Conservation (phyloP, 1,140 invertebrate species). For the Manduca sexta region DNA sequence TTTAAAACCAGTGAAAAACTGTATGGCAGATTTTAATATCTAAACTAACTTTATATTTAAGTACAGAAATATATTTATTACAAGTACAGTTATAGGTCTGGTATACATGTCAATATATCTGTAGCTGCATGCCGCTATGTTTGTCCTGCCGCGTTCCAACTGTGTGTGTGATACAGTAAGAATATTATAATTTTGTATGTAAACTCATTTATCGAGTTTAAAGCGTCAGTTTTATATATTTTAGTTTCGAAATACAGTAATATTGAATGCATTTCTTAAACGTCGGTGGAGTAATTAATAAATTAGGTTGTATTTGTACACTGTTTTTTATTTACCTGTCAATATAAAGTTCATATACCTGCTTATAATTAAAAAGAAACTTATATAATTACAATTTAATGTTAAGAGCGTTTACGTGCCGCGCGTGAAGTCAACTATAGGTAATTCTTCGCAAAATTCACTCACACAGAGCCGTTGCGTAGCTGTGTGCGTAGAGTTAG, state of each 20-base stretch:
- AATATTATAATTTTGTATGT: conserved; percentile 18
- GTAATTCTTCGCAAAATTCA: no score
- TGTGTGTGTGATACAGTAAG: conserved; percentile 1
- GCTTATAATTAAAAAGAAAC: neutral
- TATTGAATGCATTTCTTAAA: conserved; percentile 62
- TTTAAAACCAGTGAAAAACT: no score
- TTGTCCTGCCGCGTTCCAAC: conserved; percentile 3
- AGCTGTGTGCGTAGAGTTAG: no score
- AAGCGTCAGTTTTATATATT: conserved; percentile 17
- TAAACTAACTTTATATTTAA: no score
- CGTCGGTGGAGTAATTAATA: conserved; percentile 56
- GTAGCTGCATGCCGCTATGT: no score
- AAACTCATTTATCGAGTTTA: conserved; percentile 1
- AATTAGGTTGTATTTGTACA: conserved; percentile 67
- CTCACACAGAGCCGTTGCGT: no score
- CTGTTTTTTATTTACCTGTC: conserved; percentile 29
- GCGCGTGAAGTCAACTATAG: no score
- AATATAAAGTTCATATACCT: neutral
- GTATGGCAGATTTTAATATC: no score
- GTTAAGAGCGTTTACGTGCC: no score
- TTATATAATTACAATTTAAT: no score
- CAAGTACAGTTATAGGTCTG: neutral
- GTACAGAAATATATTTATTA: no score
- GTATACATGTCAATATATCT: neutral
- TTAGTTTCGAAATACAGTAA: conserved; percentile 61